Conservation (phyloP, 2,113 vertebrate genomes). For the Cephalopterus ornatus region DNA sequence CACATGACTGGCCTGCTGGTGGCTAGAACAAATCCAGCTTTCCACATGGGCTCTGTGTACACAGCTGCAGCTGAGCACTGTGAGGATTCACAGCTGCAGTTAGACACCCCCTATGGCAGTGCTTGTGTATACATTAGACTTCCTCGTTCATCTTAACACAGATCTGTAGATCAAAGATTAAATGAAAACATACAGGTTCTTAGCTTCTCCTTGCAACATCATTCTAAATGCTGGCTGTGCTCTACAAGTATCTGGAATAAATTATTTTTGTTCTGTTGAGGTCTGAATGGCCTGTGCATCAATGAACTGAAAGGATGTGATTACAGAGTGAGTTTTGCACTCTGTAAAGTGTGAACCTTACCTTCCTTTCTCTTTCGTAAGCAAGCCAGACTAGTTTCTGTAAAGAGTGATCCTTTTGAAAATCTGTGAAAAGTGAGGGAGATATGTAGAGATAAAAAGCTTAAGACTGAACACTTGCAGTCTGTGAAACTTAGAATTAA, state of each 20-base stretch:
- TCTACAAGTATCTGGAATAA: not conserved
- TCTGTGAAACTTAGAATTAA: not conserved
- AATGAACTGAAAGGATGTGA: not conserved
- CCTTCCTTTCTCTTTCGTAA: not conserved
- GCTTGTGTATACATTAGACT: not conserved
- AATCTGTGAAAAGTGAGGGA: not conserved
- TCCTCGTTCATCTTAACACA: not conserved
- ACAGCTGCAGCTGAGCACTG: not conserved
- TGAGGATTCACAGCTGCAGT: not conserved
- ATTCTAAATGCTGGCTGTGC: not conserved
- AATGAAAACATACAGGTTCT: not conserved
- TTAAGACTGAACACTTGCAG: not conserved
- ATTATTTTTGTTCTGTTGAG: not conserved
- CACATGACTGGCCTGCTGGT: not conserved
- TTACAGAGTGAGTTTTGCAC: not conserved
- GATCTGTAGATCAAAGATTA: not conserved
- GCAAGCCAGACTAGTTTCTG: not conserved
- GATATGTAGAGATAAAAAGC: not conserved
- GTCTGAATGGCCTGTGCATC: not conserved
- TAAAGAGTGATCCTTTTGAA: not conserved
- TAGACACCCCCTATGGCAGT: not conserved
- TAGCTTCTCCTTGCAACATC: not conserved
- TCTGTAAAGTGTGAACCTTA: not conserved
- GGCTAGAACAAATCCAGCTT: not conserved
- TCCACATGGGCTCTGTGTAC: not conserved